These are phyloP conservation scores for Chalcis sispes DNA, from an alignment of 2,888 invertebrate species.

Conservation along the genomic window DNA sequence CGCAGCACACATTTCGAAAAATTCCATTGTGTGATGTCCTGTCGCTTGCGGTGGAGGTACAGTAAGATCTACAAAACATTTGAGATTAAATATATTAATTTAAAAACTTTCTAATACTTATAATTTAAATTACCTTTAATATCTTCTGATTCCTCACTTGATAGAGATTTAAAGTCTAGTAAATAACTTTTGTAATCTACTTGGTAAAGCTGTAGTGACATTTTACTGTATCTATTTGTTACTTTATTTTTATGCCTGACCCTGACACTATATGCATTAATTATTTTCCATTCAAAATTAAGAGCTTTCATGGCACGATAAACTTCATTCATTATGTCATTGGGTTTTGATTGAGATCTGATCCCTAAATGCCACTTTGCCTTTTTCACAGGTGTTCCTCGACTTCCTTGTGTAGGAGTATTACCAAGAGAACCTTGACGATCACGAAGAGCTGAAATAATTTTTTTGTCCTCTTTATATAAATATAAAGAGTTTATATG, in stretches of 20 bases:
- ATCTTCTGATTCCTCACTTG: slow-evolving; percentile 83
- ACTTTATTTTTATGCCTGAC: slow-evolving; percentile 93
- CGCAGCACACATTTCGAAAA: slow-evolving; percentile 99
- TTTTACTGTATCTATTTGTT: slow-evolving; percentile 91
- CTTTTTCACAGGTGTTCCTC: slow-evolving; percentile 89
- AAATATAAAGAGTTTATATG: neutral
- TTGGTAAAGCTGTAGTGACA: slow-evolving; percentile 99
- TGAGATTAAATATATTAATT: slow-evolving; percentile 10
- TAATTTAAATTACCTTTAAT: slow-evolving; percentile 67
- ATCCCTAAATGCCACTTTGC: slow-evolving; percentile 99
- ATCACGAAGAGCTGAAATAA: slow-evolving; percentile 76
- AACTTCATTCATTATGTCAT: slow-evolving; percentile 99
- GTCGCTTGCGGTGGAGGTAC: slow-evolving; percentile 69
- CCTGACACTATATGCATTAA: slow-evolving; percentile 97
- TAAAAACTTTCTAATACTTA: neutral
- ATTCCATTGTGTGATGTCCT: slow-evolving; percentile 97
- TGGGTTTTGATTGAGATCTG: slow-evolving; percentile 98
- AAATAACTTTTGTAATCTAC: slow-evolving; percentile 99
- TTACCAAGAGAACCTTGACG: slow-evolving; percentile 70
- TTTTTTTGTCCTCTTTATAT: slow-evolving; percentile 4
- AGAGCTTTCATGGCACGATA: slow-evolving; percentile 99
- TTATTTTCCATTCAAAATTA: slow-evolving; percentile 99
- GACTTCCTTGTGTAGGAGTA: slow-evolving; percentile 70
- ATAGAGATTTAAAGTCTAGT: slow-evolving; percentile 97
- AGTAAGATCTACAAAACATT: slow-evolving; percentile 47